Evolutionary conservation across 1,140 invertebrate genomes (phyloP), one percentile per base, ranked within the genome.

Genomic region (Phymorhynchus buccinoides): DNA sequence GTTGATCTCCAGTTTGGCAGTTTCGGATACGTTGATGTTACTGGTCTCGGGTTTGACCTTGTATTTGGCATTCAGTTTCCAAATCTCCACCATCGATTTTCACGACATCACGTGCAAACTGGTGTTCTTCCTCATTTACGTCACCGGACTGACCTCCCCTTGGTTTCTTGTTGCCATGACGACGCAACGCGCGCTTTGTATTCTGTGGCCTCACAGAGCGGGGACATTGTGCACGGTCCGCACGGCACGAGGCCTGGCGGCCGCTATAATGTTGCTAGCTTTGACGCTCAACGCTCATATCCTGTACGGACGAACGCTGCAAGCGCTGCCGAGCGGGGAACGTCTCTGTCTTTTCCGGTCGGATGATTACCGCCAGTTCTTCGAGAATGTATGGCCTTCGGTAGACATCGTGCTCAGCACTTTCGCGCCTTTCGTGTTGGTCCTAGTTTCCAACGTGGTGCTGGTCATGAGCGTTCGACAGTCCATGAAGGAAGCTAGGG

Each of bases 301-400:
- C 1, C n/a, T 80, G 22, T 80, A 52, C 79, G 79, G 79, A 12
- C 79, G 52, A 22, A 9, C 18, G 44, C 44, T 52, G 79, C 44
- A 35, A 35, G 3, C 32, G 9, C n/a, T 35, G n/a, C 68, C 62
- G 30, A 37, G 30, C n/a, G 68, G 35, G 12, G 30, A 35, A 7
- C 16, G n/a, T 22, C 27, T 66, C 12, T 44, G 39, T 27, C 37
- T 52, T 42, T 44, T 32, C n/a, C 32, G 39, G 30, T 71, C 79
- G 37, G 81, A 41, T 14, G 80, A 78, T 14, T 80, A 84, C 77
- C 44, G 80, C 18, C 86, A 82, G 48, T 84, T 90, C 48, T 68
- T 86, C 3, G 44, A 78, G 1, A 68, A 85, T 14, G 84, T 86
- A 12, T 84, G 86, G 85, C 87, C 88, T 9, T 89, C 84, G 86